Percentiles rank a stretch among this genome's conserved stretches.
Evolutionary conservation across 2,888 invertebrate genomes (phyloP).

Genomic region (Hoplodrina blanda): DNA sequence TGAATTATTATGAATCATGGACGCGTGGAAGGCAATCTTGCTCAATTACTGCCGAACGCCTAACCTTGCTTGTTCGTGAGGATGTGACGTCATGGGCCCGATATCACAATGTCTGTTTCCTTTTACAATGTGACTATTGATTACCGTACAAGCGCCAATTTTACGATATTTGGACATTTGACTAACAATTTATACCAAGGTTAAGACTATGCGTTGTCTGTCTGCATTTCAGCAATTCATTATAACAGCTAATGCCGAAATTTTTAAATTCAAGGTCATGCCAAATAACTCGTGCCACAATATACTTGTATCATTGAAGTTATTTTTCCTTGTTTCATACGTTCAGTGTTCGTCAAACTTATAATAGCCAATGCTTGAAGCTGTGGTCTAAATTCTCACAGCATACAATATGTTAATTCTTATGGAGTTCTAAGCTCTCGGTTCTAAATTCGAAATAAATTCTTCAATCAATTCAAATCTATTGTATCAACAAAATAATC

Average conservation of each 20-base stretch:
- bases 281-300: conserved; percentile 16
- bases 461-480: conserved; percentile 50
- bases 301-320: conserved; percentile 6
- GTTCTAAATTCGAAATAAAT: conserved; percentile 9
- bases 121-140: conserved; percentile 64
- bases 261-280: conserved; percentile 34
- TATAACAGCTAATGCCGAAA: conserved; percentile 8
- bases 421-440: not conserved
- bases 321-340: conserved; percentile 20
- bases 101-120: conserved; percentile 67
- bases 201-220: conserved; percentile 23
- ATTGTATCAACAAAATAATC: conserved; percentile 72
- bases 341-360: not conserved
- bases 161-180: conserved; percentile 34
- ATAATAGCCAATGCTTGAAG: not conserved
- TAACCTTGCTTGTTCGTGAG: conserved; percentile 76
- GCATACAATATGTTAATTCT: conserved; percentile 1
- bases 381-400: not conserved
- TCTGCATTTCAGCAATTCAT: conserved; percentile 3
- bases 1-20: conserved; percentile 80
- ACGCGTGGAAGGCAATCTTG: conserved; percentile 79
- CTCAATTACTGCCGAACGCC: conserved; percentile 78
- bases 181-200: conserved; percentile 24
- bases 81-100: conserved; percentile 74
- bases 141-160: conserved; percentile 35